These are phyloP conservation scores for Platypus cylindrus DNA, from an alignment of 2,888 invertebrate genomes.

Conservation along the genomic window DNA sequence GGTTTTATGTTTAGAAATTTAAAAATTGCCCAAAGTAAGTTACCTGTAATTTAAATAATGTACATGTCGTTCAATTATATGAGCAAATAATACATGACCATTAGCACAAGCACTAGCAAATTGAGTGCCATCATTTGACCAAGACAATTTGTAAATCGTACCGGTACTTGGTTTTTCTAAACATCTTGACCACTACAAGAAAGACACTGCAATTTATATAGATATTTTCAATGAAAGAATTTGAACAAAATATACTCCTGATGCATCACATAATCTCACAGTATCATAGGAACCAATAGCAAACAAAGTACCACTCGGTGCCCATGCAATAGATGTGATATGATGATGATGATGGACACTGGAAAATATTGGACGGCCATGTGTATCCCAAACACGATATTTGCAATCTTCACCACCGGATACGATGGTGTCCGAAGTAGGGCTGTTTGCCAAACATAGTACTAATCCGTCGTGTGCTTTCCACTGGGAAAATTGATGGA, in stretches of 20 bases:
- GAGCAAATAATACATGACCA: slow-evolving; percentile 81
- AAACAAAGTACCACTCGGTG: slow-evolving; percentile 81
- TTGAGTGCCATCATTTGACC: slow-evolving; percentile 95
- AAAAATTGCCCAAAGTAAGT: no score
- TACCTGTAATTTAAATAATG: slow-evolving; percentile 28
- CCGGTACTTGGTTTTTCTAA: slow-evolving; percentile 82
- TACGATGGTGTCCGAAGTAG: slow-evolving; percentile 77
- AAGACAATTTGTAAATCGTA: slow-evolving; percentile 77
- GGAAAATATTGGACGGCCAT: slow-evolving; percentile 75
- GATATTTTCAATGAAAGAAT: neutral
- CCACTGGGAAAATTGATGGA: slow-evolving; percentile 64
- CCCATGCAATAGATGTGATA: slow-evolving; percentile 83
- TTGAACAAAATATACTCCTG: slow-evolving; percentile 61
- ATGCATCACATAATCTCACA: slow-evolving; percentile 81
- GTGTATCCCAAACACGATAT: slow-evolving; percentile 79
- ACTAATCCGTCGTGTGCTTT: slow-evolving; percentile 92
- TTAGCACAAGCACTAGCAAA: slow-evolving; percentile 90
- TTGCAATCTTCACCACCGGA: slow-evolving; percentile 93
- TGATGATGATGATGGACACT: slow-evolving; percentile 82
- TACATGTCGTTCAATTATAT: slow-evolving; percentile 44
- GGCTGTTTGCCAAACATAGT: slow-evolving; percentile 89
- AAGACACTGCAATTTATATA: slow-evolving; percentile 3
- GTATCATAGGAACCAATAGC: slow-evolving; percentile 90
- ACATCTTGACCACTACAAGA: slow-evolving; percentile 79
- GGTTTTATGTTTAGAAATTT: neutral